Conservation (phyloP, 1,140 invertebrate genomes). For the Coelopa frigida region DNA sequence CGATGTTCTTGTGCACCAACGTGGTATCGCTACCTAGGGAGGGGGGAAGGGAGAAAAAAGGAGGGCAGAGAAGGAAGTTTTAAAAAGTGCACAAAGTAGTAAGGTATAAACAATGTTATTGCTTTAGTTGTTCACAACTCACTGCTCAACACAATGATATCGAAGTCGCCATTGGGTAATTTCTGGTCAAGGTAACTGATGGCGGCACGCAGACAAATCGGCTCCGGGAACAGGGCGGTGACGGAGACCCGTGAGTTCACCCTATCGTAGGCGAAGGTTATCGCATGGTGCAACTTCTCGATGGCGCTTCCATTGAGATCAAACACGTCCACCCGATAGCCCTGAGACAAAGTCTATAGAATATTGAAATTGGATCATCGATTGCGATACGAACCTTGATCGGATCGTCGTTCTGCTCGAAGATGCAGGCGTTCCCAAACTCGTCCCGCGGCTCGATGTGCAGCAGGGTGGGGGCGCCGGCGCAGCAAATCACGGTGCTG, state of each 20-base stretch:
- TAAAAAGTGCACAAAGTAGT: conserved; percentile 2
- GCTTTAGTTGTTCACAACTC: no score
- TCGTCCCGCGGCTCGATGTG: conserved; percentile 82
- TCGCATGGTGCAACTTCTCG: conserved; percentile 51
- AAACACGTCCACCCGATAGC: conserved; percentile 51
- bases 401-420: conserved; percentile 54
- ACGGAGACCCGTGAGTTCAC: conserved; percentile 52
- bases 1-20: conserved; percentile 79
- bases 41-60: neutral
- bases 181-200: conserved; percentile 70
- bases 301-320: conserved; percentile 48
- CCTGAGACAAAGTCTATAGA: conserved; percentile 33
- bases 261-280: conserved; percentile 49
- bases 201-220: conserved; percentile 74
- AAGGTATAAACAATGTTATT: neutral
- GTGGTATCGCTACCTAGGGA: conserved; percentile 63
- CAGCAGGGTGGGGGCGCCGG: conserved; percentile 67
- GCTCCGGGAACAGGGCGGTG: conserved; percentile 48
- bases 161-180: conserved; percentile 85
- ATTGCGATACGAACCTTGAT: conserved; percentile 41
- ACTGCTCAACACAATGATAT: conserved; percentile 86
- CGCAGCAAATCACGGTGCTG: conserved; percentile 78
- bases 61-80: neutral
- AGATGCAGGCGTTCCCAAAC: conserved; percentile 77
- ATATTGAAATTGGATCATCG: neutral